Conservation (phyloP, 2,113 vertebrate species). For the Craseonycteris thonglongyai region DNA sequence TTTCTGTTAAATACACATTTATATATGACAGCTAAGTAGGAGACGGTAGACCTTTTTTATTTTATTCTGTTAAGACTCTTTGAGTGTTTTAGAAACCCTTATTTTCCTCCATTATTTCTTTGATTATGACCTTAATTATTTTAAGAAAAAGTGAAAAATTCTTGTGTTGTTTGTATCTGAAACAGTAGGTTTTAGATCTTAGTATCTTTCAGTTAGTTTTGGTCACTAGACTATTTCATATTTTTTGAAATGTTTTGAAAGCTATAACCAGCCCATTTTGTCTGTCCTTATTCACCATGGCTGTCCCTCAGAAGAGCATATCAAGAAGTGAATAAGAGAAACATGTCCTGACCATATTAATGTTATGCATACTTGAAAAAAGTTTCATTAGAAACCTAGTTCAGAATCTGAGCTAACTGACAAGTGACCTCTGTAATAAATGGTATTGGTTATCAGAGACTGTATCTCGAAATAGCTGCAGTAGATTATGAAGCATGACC, state of each 20-base stretch:
- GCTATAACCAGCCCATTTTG: slow-evolving; percentile 48
- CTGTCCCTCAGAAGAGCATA: slow-evolving; percentile 49
- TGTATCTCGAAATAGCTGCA: slow-evolving; percentile 67
- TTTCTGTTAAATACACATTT: slow-evolving; percentile 44
- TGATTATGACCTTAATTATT: slow-evolving; percentile 67
- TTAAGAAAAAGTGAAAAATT: slow-evolving; percentile 66
- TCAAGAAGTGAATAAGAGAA: slow-evolving; percentile 48
- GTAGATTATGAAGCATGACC: slow-evolving; percentile 68
- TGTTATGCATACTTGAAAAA: slow-evolving; percentile 71
- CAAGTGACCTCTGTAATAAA: slow-evolving; percentile 71
- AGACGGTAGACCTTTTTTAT: slow-evolving; percentile 47
- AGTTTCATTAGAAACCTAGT: slow-evolving; percentile 69
- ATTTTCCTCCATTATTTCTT: slow-evolving; percentile 54
- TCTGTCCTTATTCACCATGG: slow-evolving; percentile 57
- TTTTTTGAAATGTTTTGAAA: slow-evolving; percentile 68
- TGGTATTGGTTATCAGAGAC: slow-evolving; percentile 70
- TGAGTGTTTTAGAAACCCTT: slow-evolving; percentile 56
- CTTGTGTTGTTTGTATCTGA: slow-evolving; percentile 18
- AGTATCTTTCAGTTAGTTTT: slow-evolving; percentile 65
- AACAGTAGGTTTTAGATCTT: slow-evolving; percentile 58
- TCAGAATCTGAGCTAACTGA: slow-evolving; percentile 67
- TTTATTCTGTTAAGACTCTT: slow-evolving; percentile 53
- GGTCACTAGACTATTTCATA: slow-evolving; percentile 41
- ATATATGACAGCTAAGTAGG: slow-evolving; percentile 35
- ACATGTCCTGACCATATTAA: slow-evolving; percentile 54